These are phyloP conservation scores for Rhinophrynus dorsalis DNA, from an alignment of 2,797 vertebrate genomes.

Conservation along the genomic window DNA sequence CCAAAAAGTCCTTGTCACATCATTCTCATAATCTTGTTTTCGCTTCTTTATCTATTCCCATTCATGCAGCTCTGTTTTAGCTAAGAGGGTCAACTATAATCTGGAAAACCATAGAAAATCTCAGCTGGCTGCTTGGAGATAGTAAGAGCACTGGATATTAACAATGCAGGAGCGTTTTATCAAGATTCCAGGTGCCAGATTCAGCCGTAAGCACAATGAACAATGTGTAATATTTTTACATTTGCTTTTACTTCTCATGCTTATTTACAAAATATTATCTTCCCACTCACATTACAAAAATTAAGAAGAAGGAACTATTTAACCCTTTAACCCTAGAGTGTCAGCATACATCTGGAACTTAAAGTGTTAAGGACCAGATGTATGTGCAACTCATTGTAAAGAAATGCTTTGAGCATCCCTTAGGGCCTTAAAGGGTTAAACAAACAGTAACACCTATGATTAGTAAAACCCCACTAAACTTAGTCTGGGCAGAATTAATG, in stretches of 20 bases:
- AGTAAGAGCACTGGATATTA: neutral
- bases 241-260: neutral
- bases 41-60: conserved; percentile 18
- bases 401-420: too few species aligned
- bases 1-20: neutral
- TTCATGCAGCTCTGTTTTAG: conserved; percentile 19
- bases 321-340: too few species aligned
- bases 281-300: neutral
- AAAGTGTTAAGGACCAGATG: too few species aligned
- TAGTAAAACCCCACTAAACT: too few species aligned
- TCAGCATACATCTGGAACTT: too few species aligned
- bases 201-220: neutral
- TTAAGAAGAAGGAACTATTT: too few species aligned
- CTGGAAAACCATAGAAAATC: conserved; percentile 10
- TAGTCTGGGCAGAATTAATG: too few species aligned
- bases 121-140: conserved; percentile 9
- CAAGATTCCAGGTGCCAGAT: conserved; percentile 1
- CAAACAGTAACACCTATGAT: too few species aligned
- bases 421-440: too few species aligned
- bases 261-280: neutral
- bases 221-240: neutral
- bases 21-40: conserved; percentile 16
- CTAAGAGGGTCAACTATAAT: conserved; percentile 26
- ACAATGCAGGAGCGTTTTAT: conserved; percentile 6
- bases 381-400: too few species aligned